Conservation (phyloP, 2,113 vertebrate species). For the Meles meles region DNA sequence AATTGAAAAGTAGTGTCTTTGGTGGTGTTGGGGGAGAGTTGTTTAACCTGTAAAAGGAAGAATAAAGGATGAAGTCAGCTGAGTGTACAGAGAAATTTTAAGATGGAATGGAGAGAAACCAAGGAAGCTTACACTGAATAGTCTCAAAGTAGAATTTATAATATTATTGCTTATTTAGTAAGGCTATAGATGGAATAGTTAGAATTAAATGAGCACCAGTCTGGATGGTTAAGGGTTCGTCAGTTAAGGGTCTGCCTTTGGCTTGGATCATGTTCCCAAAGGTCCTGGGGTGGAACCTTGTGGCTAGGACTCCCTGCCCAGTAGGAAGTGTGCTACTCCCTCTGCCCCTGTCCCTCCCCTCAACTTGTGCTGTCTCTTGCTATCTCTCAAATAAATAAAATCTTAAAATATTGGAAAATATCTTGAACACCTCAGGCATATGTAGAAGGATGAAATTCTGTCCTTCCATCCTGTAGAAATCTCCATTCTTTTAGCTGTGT, state of each 20-base stretch:
- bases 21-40: neutral
- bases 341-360: too few relatives aligned
- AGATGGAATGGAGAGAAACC: neutral
- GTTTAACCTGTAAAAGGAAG: neutral
- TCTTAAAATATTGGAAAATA: slow-evolving; percentile 1
- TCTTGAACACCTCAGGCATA: neutral
- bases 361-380: neutral
- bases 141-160: neutral
- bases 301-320: neutral
- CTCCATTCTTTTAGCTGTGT: neutral
- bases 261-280: neutral
- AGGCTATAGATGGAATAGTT: neutral
- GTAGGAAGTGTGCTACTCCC: neutral
- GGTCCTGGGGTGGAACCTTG: neutral
- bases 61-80: neutral
- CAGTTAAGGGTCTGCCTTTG: too few relatives aligned
- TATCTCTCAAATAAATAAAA: neutral
- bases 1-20: neutral
- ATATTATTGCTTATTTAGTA: neutral
- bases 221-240: neutral
- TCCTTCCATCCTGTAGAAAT: neutral
- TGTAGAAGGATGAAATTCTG: neutral
- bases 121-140: neutral
- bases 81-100: neutral
- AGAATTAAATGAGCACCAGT: neutral